Evolutionary conservation across 2,113 vertebrate genomes (phyloP).

Genomic region (Athene noctua): DNA sequence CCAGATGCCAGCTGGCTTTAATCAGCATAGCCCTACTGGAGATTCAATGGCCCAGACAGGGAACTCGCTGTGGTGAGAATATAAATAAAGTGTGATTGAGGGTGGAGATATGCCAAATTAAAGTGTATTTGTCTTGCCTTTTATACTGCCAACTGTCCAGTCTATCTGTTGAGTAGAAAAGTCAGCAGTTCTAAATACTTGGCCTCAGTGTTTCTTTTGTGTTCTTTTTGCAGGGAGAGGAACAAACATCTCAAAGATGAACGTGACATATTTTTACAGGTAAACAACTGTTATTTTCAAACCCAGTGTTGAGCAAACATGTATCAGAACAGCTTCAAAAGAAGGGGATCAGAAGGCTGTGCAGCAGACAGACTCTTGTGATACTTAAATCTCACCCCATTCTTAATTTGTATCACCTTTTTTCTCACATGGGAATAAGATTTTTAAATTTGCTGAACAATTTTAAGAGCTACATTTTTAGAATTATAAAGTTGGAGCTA

Average conservation of each 20-base stretch:
- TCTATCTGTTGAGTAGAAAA: background rate
- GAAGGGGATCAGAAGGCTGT: background rate
- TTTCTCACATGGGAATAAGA: background rate
- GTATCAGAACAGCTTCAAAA: background rate
- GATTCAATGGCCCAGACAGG: background rate
- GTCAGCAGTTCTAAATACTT: background rate
- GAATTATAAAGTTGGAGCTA: background rate
- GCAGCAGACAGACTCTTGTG: background rate
- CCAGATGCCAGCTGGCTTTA: background rate
- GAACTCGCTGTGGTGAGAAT: background rate
- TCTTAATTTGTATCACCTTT: background rate
- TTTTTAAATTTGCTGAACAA: background rate
- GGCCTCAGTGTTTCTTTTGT: background rate
- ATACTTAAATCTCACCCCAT: background rate
- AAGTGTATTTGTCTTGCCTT: background rate
- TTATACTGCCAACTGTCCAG: background rate
- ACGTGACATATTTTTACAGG: slow-evolving; percentile 80
- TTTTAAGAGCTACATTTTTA: background rate
- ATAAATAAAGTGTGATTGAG: background rate
- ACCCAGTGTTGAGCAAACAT: background rate
- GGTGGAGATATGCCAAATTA: background rate
- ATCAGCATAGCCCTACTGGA: background rate
- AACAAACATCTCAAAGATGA: slow-evolving; percentile 92
- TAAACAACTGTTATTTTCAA: slow-evolving; percentile 20
- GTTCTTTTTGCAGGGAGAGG: slow-evolving; percentile 82